These are phyloP conservation scores for Ephydatia muelleri DNA, from an alignment of 37 sponge, comb jelly and placozoan genomes.

Conservation along the genomic window DNA sequence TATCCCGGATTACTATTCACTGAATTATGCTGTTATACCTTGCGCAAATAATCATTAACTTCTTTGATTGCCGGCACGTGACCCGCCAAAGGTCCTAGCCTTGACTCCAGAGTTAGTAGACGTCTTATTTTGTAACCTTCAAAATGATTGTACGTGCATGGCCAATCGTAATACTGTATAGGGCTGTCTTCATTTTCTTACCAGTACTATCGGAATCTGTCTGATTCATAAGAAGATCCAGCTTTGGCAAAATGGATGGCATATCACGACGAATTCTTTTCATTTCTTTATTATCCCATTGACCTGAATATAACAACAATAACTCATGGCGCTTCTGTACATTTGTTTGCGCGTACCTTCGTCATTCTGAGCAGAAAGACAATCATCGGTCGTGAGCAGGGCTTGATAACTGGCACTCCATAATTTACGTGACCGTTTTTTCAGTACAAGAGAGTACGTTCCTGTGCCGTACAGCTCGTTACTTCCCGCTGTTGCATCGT, in stretches of 20 bases:
- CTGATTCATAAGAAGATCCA: background rate
- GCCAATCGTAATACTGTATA: no score
- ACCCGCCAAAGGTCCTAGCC: constrained; percentile 30
- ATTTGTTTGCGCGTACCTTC: background rate
- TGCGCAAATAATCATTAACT: constrained; percentile 20
- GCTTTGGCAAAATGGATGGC: background rate
- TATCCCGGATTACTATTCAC: no score
- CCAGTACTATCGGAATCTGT: background rate
- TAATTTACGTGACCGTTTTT: background rate
- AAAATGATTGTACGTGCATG: background rate
- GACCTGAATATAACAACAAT: background rate
- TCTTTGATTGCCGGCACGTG: constrained; percentile 19
- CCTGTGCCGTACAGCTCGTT: background rate
- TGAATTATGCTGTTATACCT: constrained; percentile 38
- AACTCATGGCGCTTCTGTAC: background rate
- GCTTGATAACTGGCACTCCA: background rate
- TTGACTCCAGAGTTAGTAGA: constrained; percentile 35
- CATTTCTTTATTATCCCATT: background rate
- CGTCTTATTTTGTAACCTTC: background rate
- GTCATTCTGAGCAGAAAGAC: background rate
- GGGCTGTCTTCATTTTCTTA: background rate
- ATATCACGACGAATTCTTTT: background rate
- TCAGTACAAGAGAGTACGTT: background rate
- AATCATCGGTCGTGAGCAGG: background rate
- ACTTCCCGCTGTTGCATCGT: background rate